Evolutionary conservation across 2,113 vertebrate genomes (phyloP), one percentile per base, ranked within the genome.

Genomic region (Amphilophus citrinellus): DNA sequence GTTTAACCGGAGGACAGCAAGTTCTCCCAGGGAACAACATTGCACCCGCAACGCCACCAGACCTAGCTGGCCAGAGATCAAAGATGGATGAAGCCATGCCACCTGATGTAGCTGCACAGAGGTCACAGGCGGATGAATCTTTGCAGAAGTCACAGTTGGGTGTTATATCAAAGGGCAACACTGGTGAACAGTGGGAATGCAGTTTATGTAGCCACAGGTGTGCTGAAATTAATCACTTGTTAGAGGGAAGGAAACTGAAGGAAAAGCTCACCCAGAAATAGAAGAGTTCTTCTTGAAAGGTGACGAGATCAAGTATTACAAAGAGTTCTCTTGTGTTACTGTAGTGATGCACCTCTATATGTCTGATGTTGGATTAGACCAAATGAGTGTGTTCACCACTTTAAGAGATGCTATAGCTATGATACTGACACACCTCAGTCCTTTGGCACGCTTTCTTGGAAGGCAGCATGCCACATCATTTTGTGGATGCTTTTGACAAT

Each of bases 161-260:
- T 73, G 47, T 56, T 73, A 56, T 32, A 73, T 47, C 68, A 73
- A 56, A 73, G 68, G 27, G 68, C 47, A 56, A 73, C 68, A 56
- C 47, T 24, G 32, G 18, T 56, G 68, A 73, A 73, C 68, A 73
- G 68, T 47, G 32, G 68, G 68, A 73, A 73, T 73, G n/a, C 27
- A 73, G 68, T 73, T 73, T 73, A 73, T 56, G 1, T 73, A 73
- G 68, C 68, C 47, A 35, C 68, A 56, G 47, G 68, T 73, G 66
- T 27, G 68, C 27, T 56, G 27, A 50, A 73, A 73, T 73, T 56
- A 73, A 73, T 56, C 68, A 73, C 4, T 30, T 53, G 27, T 35
- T 73, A 7, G 18, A 35, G 44, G 53, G 68, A 35, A 73, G 68
- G 47, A 0, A 32, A 73, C 68, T 73, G 2, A 56, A 73, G 27